These are phyloP conservation scores for Artibeus jamaicensis DNA, from an alignment of 2,797 vertebrate species.

Conservation along the genomic window DNA sequence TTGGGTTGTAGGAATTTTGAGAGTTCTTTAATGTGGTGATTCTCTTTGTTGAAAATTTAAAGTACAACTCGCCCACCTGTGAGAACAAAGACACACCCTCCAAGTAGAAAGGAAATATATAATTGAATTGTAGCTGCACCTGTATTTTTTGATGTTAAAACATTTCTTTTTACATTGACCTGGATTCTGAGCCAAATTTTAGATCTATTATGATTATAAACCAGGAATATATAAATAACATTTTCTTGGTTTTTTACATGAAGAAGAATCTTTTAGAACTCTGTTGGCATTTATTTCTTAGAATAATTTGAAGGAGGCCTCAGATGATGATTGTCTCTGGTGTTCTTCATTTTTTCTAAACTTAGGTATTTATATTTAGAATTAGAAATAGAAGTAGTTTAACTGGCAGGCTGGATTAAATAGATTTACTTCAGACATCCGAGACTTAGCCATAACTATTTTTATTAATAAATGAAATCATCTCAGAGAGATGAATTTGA, in stretches of 20 bases:
- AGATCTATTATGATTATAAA: constrained; percentile 58
- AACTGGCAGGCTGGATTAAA: not conserved
- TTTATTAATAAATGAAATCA: constrained; percentile 43
- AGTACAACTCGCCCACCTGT: constrained; percentile 76
- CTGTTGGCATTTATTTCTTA: not conserved
- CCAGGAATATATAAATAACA: constrained; percentile 30
- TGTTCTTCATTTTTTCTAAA: not conserved
- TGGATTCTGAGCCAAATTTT: constrained; percentile 68
- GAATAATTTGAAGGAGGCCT: constrained; percentile 55
- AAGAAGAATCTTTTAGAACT: constrained; percentile 39
- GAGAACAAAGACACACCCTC: constrained; percentile 78
- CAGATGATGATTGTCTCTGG: not conserved
- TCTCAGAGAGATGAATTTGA: not conserved
- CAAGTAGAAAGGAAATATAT: constrained; percentile 64
- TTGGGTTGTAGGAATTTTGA: constrained; percentile 62
- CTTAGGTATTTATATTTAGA: constrained; percentile 44
- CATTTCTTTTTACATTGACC: constrained; percentile 48
- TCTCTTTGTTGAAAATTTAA: constrained; percentile 74
- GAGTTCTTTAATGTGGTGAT: constrained; percentile 74
- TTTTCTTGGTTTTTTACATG: constrained; percentile 47
- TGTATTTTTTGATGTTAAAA: constrained; percentile 76
- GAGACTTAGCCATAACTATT: constrained; percentile 7
- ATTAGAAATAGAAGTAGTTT: constrained; percentile 33
- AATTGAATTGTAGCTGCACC: constrained; percentile 72
- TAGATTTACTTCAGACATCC: constrained; percentile 19